Conservation (phyloP, 2,113 vertebrate genomes). For the Cyphomyrus plagiostoma region DNA sequence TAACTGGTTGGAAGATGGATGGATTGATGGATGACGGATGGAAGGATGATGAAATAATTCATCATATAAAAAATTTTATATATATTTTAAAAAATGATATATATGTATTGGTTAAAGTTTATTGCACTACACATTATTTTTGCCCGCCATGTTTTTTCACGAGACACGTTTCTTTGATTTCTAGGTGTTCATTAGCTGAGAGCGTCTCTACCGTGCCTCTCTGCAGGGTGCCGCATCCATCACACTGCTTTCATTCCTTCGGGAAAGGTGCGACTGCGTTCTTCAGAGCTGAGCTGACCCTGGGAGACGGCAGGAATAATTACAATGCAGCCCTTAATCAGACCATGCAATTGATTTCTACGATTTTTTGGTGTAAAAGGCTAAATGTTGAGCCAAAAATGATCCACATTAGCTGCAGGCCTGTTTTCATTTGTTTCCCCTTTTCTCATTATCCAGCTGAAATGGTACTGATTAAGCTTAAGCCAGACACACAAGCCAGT, state of each 20-base stretch:
- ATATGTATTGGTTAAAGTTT: neutral
- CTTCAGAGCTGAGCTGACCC: neutral
- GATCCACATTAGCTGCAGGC: constrained; percentile 53
- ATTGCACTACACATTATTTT: neutral
- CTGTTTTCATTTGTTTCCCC: constrained; percentile 49
- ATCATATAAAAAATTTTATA: neutral
- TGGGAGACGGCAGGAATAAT: constrained; percentile 39
- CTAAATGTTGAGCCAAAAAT: constrained; percentile 58
- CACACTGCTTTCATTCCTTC: neutral
- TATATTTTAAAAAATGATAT: neutral
- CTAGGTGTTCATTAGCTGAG: neutral
- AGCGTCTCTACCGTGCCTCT: neutral
- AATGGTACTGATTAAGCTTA: constrained; percentile 51
- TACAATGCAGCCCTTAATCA: constrained; percentile 41
- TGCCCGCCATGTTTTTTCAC: neutral
- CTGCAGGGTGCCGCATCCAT: neutral
- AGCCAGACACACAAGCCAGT: constrained; percentile 6
- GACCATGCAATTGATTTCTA: constrained; percentile 56
- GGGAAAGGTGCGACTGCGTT: neutral
- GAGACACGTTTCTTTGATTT: neutral
- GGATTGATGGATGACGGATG: neutral
- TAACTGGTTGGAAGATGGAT: neutral
- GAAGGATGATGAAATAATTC: neutral
- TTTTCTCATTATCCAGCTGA: constrained; percentile 47
- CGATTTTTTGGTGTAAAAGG: constrained; percentile 53